These are phyloP conservation scores for Herpailurus yagouaroundi DNA, from an alignment of 2,113 vertebrate genomes.

Conservation along the genomic window DNA sequence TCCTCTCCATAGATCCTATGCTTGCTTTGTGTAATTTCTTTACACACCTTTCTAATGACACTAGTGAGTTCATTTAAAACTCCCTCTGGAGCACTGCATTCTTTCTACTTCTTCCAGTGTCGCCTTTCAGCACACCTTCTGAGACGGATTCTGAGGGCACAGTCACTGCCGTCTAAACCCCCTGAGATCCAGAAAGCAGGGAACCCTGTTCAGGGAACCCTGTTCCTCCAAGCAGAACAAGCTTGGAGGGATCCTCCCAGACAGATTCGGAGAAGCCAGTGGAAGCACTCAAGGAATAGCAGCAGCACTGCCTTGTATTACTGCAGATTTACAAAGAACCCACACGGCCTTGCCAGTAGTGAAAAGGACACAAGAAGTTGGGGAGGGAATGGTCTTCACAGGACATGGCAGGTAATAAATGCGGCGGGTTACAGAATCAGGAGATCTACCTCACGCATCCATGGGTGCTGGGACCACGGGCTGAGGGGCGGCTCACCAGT, in stretches of 20 bases:
- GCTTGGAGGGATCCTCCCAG: not conserved
- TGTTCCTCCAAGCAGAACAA: too few relatives aligned
- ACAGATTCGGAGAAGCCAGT: not conserved
- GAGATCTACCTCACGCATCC: not conserved
- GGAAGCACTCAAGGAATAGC: not conserved
- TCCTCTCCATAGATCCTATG: not conserved
- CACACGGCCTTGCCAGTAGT: accelerated
- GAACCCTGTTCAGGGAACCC: not conserved
- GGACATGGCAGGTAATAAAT: not conserved
- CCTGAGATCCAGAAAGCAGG: not conserved
- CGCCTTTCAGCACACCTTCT: not conserved
- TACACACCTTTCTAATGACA: not conserved
- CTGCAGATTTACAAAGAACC: not conserved
- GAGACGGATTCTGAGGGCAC: not conserved
- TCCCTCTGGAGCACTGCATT: not conserved
- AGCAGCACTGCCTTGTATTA: not conserved
- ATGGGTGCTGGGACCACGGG: not conserved
- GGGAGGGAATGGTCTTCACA: not conserved
- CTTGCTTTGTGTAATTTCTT: not conserved
- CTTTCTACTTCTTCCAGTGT: not conserved
- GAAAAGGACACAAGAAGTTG: not conserved
- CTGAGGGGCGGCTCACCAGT: not conserved
- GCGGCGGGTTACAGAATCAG: not conserved
- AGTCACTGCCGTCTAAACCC: not conserved
- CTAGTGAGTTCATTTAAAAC: not conserved